phyloP scores from a whole-genome alignment of 1,140 invertebrate genomes.

The Oedothorax gibbosus region DNA sequence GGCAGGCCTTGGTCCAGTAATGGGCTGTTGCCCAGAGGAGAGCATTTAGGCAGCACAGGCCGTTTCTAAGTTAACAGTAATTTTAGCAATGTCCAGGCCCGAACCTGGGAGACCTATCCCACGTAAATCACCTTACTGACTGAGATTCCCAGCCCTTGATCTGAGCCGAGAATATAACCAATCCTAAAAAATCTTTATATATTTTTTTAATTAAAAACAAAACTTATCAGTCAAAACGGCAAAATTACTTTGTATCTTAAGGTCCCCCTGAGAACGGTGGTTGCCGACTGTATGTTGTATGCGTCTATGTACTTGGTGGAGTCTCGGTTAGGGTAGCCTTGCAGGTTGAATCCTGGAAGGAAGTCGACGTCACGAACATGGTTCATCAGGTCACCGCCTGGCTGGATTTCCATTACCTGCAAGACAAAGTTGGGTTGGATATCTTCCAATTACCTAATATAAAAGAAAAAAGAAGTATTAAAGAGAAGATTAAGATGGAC shows the following conservation, averaged over 20 bases:
- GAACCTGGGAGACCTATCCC: no score
- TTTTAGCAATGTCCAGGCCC: no score
- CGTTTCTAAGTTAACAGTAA: no score
- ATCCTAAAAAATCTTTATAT: no score
- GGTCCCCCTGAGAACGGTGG: conserved; percentile 91
- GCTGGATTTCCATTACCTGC: conserved; percentile 87
- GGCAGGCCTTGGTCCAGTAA: no score
- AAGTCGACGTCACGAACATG: conserved; percentile 83
- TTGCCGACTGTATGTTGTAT: conserved; percentile 84
- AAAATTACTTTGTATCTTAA: conserved; percentile 80
- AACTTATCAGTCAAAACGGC: background rate
- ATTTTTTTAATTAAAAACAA: background rate
- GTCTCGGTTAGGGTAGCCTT: conserved; percentile 97
- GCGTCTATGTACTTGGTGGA: conserved; percentile 88
- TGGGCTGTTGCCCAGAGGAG: no score
- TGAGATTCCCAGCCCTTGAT: no score
- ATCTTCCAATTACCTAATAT: background rate
- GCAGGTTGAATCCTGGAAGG: conserved; percentile 94
- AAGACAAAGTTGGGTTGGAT: conserved; percentile 42
- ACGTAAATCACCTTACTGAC: no score
- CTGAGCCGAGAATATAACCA: no score
- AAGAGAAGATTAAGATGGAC: no score
- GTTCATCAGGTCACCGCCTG: conserved; percentile 90
- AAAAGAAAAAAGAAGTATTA: background rate
- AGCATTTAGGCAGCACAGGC: no score